phyloP scores from a whole-genome alignment of 2,113 vertebrate species.

The Vidua chalybeata region DNA sequence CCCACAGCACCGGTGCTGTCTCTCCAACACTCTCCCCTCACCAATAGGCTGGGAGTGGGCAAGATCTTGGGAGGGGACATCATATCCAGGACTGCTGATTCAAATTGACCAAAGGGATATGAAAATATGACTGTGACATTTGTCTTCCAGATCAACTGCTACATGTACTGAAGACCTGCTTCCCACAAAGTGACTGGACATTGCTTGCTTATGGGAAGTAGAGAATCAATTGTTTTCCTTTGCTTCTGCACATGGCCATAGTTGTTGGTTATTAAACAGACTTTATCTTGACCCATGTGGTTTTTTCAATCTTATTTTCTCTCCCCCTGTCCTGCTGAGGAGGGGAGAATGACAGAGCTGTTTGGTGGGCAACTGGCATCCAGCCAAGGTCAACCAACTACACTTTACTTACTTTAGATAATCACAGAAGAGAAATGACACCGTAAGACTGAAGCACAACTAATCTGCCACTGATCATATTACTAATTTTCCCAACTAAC shows the following conservation, averaged over 20 bases:
- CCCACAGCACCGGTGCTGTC: background rate
- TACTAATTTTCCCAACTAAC: background rate
- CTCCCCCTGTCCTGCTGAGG: background rate
- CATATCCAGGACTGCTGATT: background rate
- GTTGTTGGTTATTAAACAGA: background rate
- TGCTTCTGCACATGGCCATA: background rate
- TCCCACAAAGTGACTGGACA: background rate
- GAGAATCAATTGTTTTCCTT: background rate
- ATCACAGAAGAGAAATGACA: background rate
- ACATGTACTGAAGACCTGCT: background rate
- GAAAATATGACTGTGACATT: background rate
- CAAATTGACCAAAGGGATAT: background rate
- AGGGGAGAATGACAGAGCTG: background rate
- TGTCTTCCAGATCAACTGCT: background rate
- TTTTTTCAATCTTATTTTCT: background rate
- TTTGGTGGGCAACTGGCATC: background rate
- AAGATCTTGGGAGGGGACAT: background rate
- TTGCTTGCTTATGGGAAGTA: background rate
- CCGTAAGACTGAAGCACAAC: background rate
- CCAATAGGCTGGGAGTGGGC: no score
- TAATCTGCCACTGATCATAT: background rate
- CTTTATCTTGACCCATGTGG: accelerated
- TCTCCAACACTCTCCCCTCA: background rate
- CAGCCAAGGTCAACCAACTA: background rate
- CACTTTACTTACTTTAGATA: background rate